Percentiles rank a stretch among this genome's conserved stretches.
phyloP scores from a whole-genome alignment of 2,797 vertebrate genomes.

The Micromesistius poutassou region DNA sequence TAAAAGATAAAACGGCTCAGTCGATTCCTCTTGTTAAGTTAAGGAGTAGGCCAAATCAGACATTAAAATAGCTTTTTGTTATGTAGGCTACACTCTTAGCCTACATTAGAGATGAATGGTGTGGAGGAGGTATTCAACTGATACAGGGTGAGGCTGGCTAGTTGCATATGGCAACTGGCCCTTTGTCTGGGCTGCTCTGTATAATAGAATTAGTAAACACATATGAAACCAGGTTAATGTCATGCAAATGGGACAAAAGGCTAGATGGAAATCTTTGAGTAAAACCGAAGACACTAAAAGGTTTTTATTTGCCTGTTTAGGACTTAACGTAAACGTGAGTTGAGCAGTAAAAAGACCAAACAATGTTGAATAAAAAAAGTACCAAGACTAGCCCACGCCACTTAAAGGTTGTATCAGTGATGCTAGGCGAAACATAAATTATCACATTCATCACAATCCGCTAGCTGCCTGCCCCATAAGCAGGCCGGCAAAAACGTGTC shows the following conservation, averaged over 20 bases:
- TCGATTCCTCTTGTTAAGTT: background rate
- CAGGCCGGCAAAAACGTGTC: too few species aligned
- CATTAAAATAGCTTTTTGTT: background rate
- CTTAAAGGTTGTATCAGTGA: too few species aligned
- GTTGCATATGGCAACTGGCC: background rate
- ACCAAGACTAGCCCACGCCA: background rate
- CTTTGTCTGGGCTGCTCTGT: background rate
- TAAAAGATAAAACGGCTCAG: background rate
- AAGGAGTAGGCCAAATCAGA: too few species aligned
- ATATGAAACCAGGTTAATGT: background rate
- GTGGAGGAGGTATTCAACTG: background rate
- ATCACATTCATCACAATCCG: too few species aligned
- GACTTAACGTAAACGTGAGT: constrained; percentile 11
- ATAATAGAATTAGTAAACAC: background rate
- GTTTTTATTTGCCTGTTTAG: constrained; percentile 19
- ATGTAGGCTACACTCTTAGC: background rate
- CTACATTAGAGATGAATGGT: background rate
- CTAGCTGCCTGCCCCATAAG: too few species aligned
- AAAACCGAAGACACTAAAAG: constrained; percentile 16
- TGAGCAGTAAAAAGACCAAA: background rate
- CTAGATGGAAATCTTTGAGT: constrained; percentile 16
- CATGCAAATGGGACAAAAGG: background rate
- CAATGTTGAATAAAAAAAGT: background rate
- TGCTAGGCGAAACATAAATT: too few species aligned
- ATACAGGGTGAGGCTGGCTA: background rate